These are phyloP conservation scores for Sitta europaea DNA, from an alignment of 2,113 vertebrate species.

Conservation along the genomic window DNA sequence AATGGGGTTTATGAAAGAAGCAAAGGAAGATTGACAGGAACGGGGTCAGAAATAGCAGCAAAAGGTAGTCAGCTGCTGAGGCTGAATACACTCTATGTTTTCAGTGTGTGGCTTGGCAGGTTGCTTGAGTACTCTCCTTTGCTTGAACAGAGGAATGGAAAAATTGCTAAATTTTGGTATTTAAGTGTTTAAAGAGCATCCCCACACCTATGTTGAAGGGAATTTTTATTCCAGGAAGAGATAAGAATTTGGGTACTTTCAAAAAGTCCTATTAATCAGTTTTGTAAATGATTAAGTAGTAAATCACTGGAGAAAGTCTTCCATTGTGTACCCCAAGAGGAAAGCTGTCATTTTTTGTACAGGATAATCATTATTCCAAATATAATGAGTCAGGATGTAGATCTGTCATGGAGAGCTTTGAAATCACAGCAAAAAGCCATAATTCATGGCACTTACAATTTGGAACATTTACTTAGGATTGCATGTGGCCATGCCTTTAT, in stretches of 20 bases:
- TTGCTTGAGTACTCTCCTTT: background rate
- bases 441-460: background rate
- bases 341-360: background rate
- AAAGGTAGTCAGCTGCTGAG: background rate
- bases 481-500: background rate
- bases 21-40: background rate
- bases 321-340: background rate
- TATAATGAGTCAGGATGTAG: background rate
- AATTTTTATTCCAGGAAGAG: background rate
- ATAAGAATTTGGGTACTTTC: background rate
- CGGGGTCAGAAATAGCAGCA: background rate
- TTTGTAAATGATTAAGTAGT: background rate
- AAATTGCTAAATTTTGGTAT: background rate
- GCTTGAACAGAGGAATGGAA: background rate
- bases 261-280: background rate
- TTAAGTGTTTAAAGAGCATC: background rate
- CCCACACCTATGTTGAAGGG: background rate
- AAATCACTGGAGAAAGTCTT: background rate
- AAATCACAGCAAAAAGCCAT: background rate
- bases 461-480: background rate
- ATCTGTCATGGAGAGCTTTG: background rate
- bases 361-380: background rate
- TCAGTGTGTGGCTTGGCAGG: background rate
- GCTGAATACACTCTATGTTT: background rate
- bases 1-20: background rate